phyloP scores from a whole-genome alignment of 1,140 invertebrate species.

The Dysdera silvatica region DNA sequence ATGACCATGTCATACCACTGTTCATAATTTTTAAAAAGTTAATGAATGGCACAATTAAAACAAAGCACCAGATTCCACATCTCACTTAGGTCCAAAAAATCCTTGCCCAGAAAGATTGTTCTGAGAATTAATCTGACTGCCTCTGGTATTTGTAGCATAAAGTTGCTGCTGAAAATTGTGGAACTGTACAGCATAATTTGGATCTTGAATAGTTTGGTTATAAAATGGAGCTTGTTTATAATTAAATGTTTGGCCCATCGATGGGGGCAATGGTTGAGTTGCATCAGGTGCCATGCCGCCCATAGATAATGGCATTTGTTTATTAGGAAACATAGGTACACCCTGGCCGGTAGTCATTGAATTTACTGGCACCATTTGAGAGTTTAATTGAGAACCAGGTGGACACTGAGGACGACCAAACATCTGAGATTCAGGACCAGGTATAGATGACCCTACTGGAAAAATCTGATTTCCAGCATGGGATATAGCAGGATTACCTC shows the following conservation, averaged over 20 bases:
- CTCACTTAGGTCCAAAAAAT: constrained; percentile 27
- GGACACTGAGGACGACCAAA: constrained; percentile 28
- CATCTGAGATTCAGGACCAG: constrained; percentile 22
- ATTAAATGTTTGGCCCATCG: constrained; percentile 59
- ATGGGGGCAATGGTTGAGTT: constrained; percentile 65
- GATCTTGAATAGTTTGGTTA: constrained; percentile 73
- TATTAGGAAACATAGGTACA: constrained; percentile 25
- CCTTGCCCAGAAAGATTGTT: constrained; percentile 25
- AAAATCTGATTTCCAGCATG: constrained; percentile 23
- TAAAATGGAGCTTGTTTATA: constrained; percentile 74
- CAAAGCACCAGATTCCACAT: not conserved
- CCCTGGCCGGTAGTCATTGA: constrained; percentile 11
- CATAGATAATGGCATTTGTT: constrained; percentile 29
- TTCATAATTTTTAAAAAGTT: too few relatives aligned
- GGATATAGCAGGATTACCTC: constrained; percentile 25
- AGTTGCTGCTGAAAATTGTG: constrained; percentile 91
- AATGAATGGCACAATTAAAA: constrained; percentile 23
- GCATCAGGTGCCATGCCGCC: constrained; percentile 47
- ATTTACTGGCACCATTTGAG: constrained; percentile 24
- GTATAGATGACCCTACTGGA: constrained; percentile 14
- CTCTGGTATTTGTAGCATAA: constrained; percentile 76
- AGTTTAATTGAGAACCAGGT: constrained; percentile 15
- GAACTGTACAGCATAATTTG: constrained; percentile 87
- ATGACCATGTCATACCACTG: constrained; percentile 2
- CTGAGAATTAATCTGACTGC: constrained; percentile 27